phyloP scores from a whole-genome alignment of 2,113 vertebrate genomes.

The Catharus minimus region DNA sequence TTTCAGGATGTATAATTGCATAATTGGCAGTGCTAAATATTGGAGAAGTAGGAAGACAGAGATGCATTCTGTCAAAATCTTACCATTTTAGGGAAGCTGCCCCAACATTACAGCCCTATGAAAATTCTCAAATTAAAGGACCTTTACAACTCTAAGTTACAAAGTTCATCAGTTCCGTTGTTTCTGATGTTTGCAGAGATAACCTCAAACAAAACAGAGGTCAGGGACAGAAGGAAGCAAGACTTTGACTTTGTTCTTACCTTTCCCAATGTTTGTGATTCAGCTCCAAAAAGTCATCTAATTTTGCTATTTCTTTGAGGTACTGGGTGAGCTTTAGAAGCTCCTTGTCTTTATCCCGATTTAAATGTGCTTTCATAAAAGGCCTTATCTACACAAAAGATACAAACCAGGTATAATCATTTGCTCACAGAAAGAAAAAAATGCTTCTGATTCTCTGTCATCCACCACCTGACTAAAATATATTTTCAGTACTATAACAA shows the following conservation, averaged over 20 bases:
- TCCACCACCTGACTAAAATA: background rate
- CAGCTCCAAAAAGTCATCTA: conserved; percentile 92
- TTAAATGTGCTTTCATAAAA: conserved; percentile 98
- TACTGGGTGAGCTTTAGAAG: conserved; percentile 97
- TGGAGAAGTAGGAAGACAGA: background rate
- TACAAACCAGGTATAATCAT: conserved; percentile 11
- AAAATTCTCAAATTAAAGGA: background rate
- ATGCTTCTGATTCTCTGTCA: background rate
- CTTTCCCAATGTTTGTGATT: conserved; percentile 99
- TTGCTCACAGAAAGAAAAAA: background rate
- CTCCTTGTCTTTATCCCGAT: conserved; percentile 95
- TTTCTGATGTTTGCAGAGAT: background rate
- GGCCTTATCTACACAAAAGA: conserved; percentile 86
- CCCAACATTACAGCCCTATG: background rate
- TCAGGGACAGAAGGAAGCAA: background rate
- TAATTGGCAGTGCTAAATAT: accelerated
- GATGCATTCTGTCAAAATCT: background rate
- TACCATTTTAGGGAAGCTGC: background rate
- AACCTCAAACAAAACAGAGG: background rate
- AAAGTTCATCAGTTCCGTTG: background rate
- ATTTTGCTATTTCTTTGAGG: conserved; percentile 96
- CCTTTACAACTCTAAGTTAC: background rate
- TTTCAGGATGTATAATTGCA: background rate
- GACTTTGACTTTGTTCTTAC: conserved; percentile 69
- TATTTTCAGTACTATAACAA: background rate